Conservation (phyloP, 2,888 invertebrate species). For the Polydrusus cervinus region DNA sequence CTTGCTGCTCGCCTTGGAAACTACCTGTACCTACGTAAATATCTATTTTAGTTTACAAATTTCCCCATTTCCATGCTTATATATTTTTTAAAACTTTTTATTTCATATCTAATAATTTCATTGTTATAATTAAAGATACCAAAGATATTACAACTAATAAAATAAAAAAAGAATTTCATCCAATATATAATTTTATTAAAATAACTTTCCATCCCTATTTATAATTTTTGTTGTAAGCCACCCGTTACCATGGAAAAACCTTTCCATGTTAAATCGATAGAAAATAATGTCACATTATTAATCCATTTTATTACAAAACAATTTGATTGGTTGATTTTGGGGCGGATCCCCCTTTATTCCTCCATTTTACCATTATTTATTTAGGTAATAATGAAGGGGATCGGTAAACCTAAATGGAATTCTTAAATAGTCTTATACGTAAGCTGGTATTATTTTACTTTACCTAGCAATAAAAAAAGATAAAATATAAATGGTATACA, state of each 20-base stretch:
- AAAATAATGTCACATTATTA: constrained; percentile 38
- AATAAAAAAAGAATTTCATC: background rate
- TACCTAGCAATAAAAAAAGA: background rate
- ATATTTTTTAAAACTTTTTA: too few relatives aligned
- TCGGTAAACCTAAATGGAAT: constrained; percentile 9
- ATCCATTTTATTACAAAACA: constrained; percentile 6
- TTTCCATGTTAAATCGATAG: constrained; percentile 34
- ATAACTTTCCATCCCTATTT: constrained; percentile 4
- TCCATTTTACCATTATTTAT: constrained; percentile 12
- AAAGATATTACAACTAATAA: background rate
- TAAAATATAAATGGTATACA: background rate
- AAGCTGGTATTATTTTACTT: constrained; percentile 8
- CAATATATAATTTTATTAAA: background rate
- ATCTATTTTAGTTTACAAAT: too few relatives aligned
- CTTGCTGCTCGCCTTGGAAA: too few relatives aligned
- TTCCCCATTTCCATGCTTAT: too few relatives aligned
- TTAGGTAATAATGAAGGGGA: constrained; percentile 2
- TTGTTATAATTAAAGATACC: background rate
- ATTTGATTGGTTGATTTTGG: constrained; percentile 18
- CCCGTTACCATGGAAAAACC: constrained; percentile 31
- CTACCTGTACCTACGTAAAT: too few relatives aligned
- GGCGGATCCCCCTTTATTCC: constrained; percentile 2
- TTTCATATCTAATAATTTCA: background rate
- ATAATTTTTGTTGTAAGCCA: constrained; percentile 32
- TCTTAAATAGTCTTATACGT: constrained; percentile 6